Evolutionary conservation across 2,113 vertebrate genomes (phyloP).

Genomic region (Pseudorectes ferrugineus): DNA sequence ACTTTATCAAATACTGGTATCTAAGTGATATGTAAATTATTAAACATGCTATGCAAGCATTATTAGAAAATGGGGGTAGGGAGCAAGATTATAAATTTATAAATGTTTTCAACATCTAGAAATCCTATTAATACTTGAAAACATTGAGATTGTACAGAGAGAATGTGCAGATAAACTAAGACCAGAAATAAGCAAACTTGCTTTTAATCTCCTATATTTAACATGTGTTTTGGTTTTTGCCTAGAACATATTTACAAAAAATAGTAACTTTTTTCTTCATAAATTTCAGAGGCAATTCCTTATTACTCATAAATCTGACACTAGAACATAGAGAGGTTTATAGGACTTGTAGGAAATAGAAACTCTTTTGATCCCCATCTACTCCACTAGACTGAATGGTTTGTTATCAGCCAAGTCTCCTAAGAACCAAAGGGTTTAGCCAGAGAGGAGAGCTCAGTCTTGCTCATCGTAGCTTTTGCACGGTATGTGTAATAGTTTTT

Average conservation of each 20-base stretch:
- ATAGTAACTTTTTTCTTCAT: neutral
- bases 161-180: neutral
- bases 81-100: slow-evolving; percentile 19
- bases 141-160: neutral
- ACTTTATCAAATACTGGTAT: slow-evolving; percentile 16
- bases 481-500: neutral
- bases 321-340: neutral
- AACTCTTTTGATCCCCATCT: neutral
- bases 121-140: slow-evolving; percentile 18
- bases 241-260: neutral
- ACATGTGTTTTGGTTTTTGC: neutral
- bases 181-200: neutral
- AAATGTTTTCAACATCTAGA: neutral
- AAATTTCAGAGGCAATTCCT: neutral
- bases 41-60: slow-evolving; percentile 20
- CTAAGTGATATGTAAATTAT: slow-evolving; percentile 63
- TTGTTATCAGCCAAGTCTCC: neutral
- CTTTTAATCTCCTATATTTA: neutral
- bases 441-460: neutral
- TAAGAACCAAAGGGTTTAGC: neutral
- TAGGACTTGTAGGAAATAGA: neutral
- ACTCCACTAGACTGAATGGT: neutral
- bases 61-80: slow-evolving; percentile 10
- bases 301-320: neutral
- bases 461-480: neutral